Conservation (phyloP, 2,888 invertebrate species). For the Cantharis nigra region DNA sequence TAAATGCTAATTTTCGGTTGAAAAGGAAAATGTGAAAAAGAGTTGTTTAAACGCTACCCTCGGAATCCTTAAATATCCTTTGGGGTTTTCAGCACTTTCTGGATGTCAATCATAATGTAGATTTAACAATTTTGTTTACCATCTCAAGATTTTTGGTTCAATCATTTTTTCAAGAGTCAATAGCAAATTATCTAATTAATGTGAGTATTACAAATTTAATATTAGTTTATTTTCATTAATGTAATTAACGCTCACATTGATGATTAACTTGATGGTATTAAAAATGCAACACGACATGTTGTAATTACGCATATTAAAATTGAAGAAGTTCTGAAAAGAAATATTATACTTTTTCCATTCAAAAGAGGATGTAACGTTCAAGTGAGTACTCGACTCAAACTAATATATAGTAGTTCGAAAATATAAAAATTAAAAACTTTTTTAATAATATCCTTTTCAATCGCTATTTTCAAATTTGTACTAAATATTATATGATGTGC, state of each 20-base stretch:
- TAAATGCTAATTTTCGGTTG: background rate
- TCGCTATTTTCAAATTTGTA: too few relatives aligned
- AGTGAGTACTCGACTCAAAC: too few relatives aligned
- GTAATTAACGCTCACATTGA: too few relatives aligned
- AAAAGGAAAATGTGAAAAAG: background rate
- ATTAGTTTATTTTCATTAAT: too few relatives aligned
- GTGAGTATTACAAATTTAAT: too few relatives aligned
- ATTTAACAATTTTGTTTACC: background rate
- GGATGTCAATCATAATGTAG: background rate
- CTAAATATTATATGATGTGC: too few relatives aligned
- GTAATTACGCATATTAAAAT: background rate
- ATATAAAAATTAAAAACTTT: too few relatives aligned
- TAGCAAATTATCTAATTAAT: background rate
- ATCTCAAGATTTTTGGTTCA: background rate
- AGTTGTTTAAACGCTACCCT: background rate
- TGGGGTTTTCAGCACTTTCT: background rate
- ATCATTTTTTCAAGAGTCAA: background rate
- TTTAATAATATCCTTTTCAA: too few relatives aligned
- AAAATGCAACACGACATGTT: background rate
- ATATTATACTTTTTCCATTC: background rate
- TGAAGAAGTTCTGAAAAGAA: background rate
- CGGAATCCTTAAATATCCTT: background rate
- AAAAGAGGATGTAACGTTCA: too few relatives aligned
- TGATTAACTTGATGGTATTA: too few relatives aligned
- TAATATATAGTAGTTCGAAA: too few relatives aligned